Percentiles rank a stretch among this genome's conserved stretches.
Evolutionary conservation across 2,888 invertebrate genomes (phyloP).

Genomic region (Apamea epomidion): DNA sequence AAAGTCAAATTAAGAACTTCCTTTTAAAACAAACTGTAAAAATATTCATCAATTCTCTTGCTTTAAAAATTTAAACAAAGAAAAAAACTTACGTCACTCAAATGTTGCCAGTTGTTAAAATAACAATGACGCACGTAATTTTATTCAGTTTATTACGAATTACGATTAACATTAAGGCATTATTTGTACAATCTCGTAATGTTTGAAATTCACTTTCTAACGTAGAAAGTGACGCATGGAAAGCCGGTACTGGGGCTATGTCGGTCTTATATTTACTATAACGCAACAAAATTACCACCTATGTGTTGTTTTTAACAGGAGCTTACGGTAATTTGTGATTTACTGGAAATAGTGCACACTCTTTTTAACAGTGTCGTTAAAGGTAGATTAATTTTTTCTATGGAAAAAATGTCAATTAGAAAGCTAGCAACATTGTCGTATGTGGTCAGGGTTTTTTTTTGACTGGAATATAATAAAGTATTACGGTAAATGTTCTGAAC

Average conservation of each 20-base stretch:
- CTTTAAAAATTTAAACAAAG: background rate
- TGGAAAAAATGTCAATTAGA: background rate
- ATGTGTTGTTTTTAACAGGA: conserved; percentile 26
- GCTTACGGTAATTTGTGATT: background rate
- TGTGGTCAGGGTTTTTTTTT: background rate
- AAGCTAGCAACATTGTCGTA: no score
- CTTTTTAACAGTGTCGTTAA: background rate
- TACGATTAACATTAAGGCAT: conserved; percentile 47
- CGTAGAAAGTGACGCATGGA: conserved; percentile 65
- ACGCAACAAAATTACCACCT: conserved; percentile 46
- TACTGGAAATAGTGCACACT: background rate
- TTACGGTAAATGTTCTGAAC: background rate
- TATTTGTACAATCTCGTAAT: conserved; percentile 67
- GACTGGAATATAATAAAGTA: no score
- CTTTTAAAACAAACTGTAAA: background rate
- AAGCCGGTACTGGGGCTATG: conserved; percentile 59
- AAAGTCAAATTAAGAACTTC: conserved; percentile 1
- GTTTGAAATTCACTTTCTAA: conserved; percentile 66
- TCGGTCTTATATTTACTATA: conserved; percentile 39
- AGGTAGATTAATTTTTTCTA: background rate
- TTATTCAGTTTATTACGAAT: conserved; percentile 40
- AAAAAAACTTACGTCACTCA: conserved; percentile 5
- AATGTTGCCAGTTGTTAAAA: conserved; percentile 37
- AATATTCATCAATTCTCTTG: conserved; percentile 5
- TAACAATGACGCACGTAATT: conserved; percentile 18